Base-by-base conservation (phyloP, 2,888 invertebrate species). In the Mythimna vitellina region DNA sequence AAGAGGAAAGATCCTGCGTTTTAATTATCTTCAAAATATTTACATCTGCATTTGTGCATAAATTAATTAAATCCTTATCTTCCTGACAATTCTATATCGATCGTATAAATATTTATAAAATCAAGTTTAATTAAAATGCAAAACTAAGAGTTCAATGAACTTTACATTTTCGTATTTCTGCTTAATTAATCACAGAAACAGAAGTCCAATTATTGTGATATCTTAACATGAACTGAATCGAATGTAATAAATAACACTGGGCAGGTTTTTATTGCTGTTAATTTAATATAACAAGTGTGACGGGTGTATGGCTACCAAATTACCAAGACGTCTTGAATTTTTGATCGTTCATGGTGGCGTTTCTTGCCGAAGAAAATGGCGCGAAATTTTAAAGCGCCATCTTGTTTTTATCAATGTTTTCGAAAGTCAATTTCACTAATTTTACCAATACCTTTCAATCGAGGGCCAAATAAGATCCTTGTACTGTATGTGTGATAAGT, bases 121-220 rank as follows among this genome's bases (percentile, higher is more conserved):
- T 53, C 77, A 63, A 67, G 70, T 76, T 81, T 73, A 29, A 53
- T 54, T 65, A 60, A 38, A 68, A 73, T 62, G 68, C 49, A 72
- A 73, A 64, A 61, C 72, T 77, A 75, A 62, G n/a, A 80, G 85
- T 70, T 75, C 83, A 80, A 70, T 72, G 87, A 86, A 83, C 86
- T 75, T 67, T 7, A 61, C 54, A 67, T 65, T 73, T 80, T 78
- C 32, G 63, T 84, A 64, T 81, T 69, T 57, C 73, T 75, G 61
- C 20, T 72, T 70, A 69, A 75, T 86, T 73, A 57, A 79, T 80
- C 72, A 80, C 25, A 35, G 51, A 65, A 71, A 85, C 84, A 85
- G 80, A 82, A 86, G 78, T 75, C 65, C 54, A 74, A 80, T 76
- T 78, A 86, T 71, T 75, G 46, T 84, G 82, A 85, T 80, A 80